Conservation (phyloP, 2,113 vertebrate species). For the Sula dactylatra region DNA sequence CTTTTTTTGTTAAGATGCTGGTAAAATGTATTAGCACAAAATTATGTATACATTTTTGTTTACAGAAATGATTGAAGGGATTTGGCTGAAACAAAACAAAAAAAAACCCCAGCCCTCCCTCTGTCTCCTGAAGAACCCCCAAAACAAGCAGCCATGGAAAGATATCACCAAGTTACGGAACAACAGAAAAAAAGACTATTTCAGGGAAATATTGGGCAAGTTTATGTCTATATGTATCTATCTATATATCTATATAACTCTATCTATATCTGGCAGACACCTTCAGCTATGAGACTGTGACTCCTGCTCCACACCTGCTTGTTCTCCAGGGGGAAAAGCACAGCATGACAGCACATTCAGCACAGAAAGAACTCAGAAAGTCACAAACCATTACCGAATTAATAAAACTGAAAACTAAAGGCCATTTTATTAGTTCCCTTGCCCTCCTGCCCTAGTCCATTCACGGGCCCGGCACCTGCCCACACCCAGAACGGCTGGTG, state of each 20-base stretch:
- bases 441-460: neutral
- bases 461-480: rapidly evolving
- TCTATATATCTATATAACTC: neutral
- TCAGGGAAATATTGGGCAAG: neutral
- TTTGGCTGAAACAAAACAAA: neutral
- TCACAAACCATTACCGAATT: neutral
- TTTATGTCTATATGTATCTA: neutral
- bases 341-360: rapidly evolving
- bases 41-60: neutral
- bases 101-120: neutral
- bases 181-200: neutral
- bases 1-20: neutral
- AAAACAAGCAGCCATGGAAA: neutral
- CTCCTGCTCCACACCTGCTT: neutral
- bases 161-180: neutral
- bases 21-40: neutral
- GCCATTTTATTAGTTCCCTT: neutral
- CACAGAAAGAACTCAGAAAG: neutral
- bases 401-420: neutral
- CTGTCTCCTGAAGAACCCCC: rapidly evolving
- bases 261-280: neutral
- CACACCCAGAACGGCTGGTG: neutral
- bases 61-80: neutral
- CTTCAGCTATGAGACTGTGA: neutral
- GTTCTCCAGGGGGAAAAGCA: neutral